A percentile compares a stretch with the other conserved stretches of the same genome.
These are phyloP conservation scores for Patella pellucida DNA, from an alignment of 2,888 invertebrate species.

Conservation along the genomic window DNA sequence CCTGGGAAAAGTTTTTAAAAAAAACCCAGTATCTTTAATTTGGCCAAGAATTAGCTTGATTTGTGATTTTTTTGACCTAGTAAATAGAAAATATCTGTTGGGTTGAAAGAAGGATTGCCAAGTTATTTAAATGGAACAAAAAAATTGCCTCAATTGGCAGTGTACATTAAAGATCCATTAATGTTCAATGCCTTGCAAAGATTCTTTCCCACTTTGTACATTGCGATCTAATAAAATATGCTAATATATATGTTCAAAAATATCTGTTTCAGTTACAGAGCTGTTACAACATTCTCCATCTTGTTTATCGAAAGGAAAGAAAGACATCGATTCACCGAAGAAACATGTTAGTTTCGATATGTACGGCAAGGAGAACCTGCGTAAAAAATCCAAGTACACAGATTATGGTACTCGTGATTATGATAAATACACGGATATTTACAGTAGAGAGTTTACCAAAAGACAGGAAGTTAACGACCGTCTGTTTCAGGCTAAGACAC, in stretches of 20 bases:
- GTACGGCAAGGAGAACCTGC: conserved; percentile 60
- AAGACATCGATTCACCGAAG: conserved; percentile 58
- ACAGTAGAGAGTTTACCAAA: conserved; percentile 47
- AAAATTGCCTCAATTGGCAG: background rate
- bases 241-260: conserved; percentile 24
- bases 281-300: conserved; percentile 35
- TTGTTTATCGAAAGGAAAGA: conserved; percentile 53
- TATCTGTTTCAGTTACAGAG: conserved; percentile 44
- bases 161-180: background rate
- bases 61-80: too few species aligned
- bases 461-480: conserved; percentile 55
- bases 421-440: conserved; percentile 45
- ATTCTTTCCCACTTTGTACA: background rate
- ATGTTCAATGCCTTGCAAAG: background rate
- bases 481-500: conserved; percentile 50
- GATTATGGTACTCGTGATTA: conserved; percentile 38
- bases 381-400: conserved; percentile 41
- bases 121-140: background rate
- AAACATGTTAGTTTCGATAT: conserved; percentile 63
- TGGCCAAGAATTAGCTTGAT: too few species aligned
- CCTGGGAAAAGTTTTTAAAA: too few species aligned
- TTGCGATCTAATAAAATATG: background rate
- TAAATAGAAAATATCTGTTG: too few species aligned
- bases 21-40: too few species aligned
- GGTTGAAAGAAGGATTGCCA: too few species aligned